A percentile compares a stretch with the other conserved stretches of the same genome.
Conservation (phyloP, 2,113 vertebrate genomes). For the Pachypanchax playfairii region DNA sequence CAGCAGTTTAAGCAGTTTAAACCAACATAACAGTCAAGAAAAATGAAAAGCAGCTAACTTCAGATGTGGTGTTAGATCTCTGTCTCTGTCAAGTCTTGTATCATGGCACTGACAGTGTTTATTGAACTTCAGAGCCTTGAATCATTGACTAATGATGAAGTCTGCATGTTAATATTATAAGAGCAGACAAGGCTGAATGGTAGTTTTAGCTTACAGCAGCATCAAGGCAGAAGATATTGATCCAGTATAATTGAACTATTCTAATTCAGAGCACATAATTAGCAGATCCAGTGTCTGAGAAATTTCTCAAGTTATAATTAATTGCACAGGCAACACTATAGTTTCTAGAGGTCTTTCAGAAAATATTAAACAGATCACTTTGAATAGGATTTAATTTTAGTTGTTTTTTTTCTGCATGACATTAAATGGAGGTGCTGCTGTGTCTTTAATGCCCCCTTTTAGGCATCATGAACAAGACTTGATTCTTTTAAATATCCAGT, state of each 20-base stretch:
- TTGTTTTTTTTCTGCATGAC: constrained; percentile 1
- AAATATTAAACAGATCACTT: constrained; percentile 35
- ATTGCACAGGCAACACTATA: constrained; percentile 41
- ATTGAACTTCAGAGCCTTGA: constrained; percentile 36
- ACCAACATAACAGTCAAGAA: background rate
- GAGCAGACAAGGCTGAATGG: constrained; percentile 42
- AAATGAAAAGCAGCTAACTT: background rate
- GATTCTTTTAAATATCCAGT: constrained; percentile 9
- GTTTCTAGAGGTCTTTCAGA: constrained; percentile 25
- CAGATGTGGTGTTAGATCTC: background rate
- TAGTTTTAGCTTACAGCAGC: constrained; percentile 69
- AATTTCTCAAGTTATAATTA: constrained; percentile 55
- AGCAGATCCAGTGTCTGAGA: constrained; percentile 70
- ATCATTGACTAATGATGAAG: constrained; percentile 65
- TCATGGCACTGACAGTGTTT: constrained; percentile 23
- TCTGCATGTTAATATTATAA: constrained; percentile 70
- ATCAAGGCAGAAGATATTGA: constrained; percentile 69
- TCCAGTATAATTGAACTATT: constrained; percentile 63
- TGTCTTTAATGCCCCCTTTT: constrained; percentile 5
- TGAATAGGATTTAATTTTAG: constrained; percentile 18
- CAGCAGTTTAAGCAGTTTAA: no score
- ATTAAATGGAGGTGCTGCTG: constrained; percentile 18
- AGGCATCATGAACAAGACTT: background rate
- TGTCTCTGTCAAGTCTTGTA: constrained; percentile 14
- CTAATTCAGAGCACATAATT: constrained; percentile 65